A percentile compares a stretch with the other conserved stretches of the same genome.
These are phyloP conservation scores for Malurus splendens DNA, from an alignment of 2,797 vertebrate genomes.

Conservation along the genomic window DNA sequence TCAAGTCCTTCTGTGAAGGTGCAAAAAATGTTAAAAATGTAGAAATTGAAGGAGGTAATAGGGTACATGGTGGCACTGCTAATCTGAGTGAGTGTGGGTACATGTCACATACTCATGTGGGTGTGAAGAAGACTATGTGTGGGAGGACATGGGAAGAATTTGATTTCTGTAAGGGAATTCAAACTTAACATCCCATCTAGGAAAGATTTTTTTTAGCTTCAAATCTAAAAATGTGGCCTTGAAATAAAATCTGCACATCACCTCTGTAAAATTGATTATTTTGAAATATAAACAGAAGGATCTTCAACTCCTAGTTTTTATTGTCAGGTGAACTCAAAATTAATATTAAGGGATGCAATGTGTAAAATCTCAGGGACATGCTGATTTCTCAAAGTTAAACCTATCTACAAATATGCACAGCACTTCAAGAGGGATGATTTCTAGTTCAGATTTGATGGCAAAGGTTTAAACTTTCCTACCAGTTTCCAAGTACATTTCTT, in stretches of 20 bases:
- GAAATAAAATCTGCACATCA: not conserved
- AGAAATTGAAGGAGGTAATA: slow-evolving; percentile 9
- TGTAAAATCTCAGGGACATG: not conserved
- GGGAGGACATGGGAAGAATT: not conserved
- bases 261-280: not conserved
- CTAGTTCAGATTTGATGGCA: not conserved
- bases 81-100: not conserved
- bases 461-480: not conserved
- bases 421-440: not conserved
- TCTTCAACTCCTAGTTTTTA: not conserved
- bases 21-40: slow-evolving; percentile 19
- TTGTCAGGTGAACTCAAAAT: not conserved
- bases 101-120: not conserved
- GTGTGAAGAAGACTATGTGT: not conserved
- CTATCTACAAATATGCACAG: not conserved
- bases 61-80: not conserved
- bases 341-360: not conserved
- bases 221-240: slow-evolving; percentile 4
- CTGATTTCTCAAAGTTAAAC: not conserved
- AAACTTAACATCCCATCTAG: not conserved
- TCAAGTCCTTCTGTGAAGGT: not conserved
- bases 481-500: not conserved
- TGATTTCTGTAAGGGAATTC: not conserved
- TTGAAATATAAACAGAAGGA: not conserved
- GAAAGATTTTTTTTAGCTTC: not conserved